Evolutionary conservation across 2,888 invertebrate species (phyloP).

Genomic region (Dolomedes plantarius): DNA sequence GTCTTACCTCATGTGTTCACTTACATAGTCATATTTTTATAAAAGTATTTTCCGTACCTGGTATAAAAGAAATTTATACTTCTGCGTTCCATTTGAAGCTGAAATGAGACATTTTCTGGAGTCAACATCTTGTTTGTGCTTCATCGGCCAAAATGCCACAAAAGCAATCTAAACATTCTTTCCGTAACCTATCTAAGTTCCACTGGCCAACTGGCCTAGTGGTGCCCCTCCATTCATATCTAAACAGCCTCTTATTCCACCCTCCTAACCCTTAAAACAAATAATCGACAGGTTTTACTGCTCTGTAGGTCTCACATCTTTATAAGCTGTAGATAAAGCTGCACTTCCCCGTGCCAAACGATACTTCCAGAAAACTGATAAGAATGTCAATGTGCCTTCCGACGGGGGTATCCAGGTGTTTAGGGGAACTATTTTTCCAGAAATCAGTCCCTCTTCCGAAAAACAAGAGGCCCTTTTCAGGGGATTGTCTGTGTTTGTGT

Average conservation of each 20-base stretch:
- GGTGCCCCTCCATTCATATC: not conserved
- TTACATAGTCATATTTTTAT: no score
- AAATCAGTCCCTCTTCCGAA: not conserved
- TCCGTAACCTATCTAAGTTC: conserved; percentile 14
- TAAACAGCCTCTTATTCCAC: conserved; percentile 4
- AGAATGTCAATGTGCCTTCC: not conserved
- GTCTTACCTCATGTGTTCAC: no score
- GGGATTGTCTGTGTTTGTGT: conserved; percentile 34
- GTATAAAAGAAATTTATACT: no score
- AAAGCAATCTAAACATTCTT: no score
- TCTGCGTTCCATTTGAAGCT: no score
- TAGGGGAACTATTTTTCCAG: conserved; percentile 15
- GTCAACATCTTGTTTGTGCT: no score
- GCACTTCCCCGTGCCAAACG: not conserved
- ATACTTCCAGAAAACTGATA: not conserved
- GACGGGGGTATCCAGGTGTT: conserved; percentile 5
- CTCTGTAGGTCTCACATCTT: conserved; percentile 2
- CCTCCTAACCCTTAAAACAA: conserved; percentile 24
- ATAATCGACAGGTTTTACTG: conserved; percentile 42
- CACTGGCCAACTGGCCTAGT: conserved; percentile 62
- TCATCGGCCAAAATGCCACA: no score
- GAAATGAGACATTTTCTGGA: no score
- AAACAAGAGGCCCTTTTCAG: not conserved
- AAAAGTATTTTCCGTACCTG: no score
- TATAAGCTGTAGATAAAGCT: conserved; percentile 23